Base-by-base conservation (phyloP, 2,797 vertebrate species). In the Argya squamiceps region DNA sequence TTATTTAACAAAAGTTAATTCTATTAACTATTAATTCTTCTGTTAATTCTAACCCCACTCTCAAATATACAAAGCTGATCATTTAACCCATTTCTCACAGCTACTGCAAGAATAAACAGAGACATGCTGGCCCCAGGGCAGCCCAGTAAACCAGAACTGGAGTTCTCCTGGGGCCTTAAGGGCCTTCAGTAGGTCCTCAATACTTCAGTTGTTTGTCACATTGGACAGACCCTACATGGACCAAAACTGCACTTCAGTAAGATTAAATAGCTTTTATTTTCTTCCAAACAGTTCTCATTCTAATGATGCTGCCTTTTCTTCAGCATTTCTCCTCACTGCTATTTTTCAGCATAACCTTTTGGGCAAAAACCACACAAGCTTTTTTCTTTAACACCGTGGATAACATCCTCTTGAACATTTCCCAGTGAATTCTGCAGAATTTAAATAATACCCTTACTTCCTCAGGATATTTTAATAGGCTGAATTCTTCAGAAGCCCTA, bases 131-230 rank as follows among this genome's bases (percentile, higher is more conserved):
- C 59, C 34, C 60, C 56, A 69, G 44, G 46, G 68, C 46, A 64
- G 37, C 34, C 84, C 60, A 30, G 30, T 8, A 49, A 65, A 69
- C 29, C 47, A 73, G 43, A 81, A 39, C 36, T 65, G 12, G 16
- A 92, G 22, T 8, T 64, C 60, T 27, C 0, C 0, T 24, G 15
- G 21, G 56, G 30, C 20, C 12, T 68, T 1, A 0, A 37, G 15
- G 8, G 24, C 19, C 53, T 77, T 50, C 30, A 30, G 7, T 6
- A 59, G 7, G 6, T 71, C 15, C 20, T 58, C 30, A 32, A 1
- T 2, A n/a, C 7, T 30, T 8, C 50, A 65, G 11, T 52, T 49
- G 7, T 59, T 79, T 65, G 68, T 70, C 29, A 84, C 36, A 36
- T 16, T 47, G 19, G 43, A 68, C 44, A 81, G 24, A 84, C 34